A percentile compares a stretch with the other conserved stretches of the same genome.
Evolutionary conservation across 2,888 invertebrate species (phyloP).

Genomic region (Linyphia triangularis): DNA sequence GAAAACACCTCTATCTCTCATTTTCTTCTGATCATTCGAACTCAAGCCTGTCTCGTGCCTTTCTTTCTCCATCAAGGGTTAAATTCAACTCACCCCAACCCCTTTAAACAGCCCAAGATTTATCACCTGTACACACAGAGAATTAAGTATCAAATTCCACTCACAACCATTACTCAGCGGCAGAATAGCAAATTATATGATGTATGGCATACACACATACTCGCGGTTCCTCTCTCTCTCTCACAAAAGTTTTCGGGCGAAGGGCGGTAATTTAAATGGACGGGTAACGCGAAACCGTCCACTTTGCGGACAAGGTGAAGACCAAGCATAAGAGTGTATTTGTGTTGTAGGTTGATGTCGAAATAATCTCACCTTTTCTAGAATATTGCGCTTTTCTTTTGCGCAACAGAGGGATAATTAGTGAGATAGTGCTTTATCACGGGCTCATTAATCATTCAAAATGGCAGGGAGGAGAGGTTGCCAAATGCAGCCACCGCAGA

Average conservation of each 20-base stretch:
- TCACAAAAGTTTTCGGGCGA: background rate
- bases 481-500: slow-evolving; percentile 57
- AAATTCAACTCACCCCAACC: background rate
- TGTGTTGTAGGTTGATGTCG: background rate
- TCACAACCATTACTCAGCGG: slow-evolving; percentile 4
- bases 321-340: background rate
- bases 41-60: too few relatives aligned
- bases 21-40: background rate
- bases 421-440: slow-evolving; percentile 60
- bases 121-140: background rate
- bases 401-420: slow-evolving; percentile 60
- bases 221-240: background rate
- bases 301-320: background rate
- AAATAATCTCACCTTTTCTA: slow-evolving; percentile 37
- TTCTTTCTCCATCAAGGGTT: background rate
- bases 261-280: slow-evolving; percentile 27
- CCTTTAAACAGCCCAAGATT: background rate
- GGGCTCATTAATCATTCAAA: slow-evolving; percentile 68
- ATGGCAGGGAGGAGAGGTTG: slow-evolving; percentile 67
- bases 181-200: slow-evolving; percentile 26
- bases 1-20: background rate
- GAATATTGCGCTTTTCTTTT: slow-evolving; percentile 19
- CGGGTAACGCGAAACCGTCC: background rate
- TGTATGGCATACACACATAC: background rate
- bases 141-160: background rate